Evolutionary conservation across 2,797 vertebrate species (phyloP), one percentile per base, ranked within the genome.

Genomic region (Amazona ochrocephala): DNA sequence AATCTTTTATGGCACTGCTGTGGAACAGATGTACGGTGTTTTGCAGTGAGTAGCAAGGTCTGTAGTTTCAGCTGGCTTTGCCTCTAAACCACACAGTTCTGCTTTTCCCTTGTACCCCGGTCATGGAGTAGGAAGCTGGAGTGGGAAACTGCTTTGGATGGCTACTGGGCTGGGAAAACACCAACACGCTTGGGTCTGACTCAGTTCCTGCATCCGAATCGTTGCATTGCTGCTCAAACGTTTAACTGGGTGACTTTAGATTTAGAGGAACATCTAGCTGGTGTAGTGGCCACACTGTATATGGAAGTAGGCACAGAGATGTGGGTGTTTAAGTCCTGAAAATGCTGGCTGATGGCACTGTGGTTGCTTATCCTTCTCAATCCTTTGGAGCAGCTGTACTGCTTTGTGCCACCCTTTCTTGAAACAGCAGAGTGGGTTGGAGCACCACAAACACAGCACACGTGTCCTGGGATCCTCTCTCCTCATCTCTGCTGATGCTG

Each of bases 391-490:
- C 17, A 60, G 86, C 54, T 44, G 39, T 60, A 22, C 26, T 0
- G 0, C 30, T 66, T 64, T 48, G 67, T 79, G 77, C 78, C 42
- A 18, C 0, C 0, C 61, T 89, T 54, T 41, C 30, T 76, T 71
- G 72, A 32, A 48, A 23, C 1, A 6, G 20, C 10, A n/a, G 61
- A 26, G 34, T 1, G 10, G 10, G 19, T 29, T 48, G 60, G 44
- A 60, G 1, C 13, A 4, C 16, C 66, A 30, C 1, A 4, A 30
- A 39, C 24, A 7, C 11, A 0, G 23, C 2, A 2, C 56, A 2
- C 0, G 0, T 80, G 56, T n/a, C 27, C 67, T 47, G 60, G 34
- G 47, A 19, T 48, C 45, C 34, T 1, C 2, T 42, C 27, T 56
- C 50, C 24, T 22, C 1, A 0, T 24, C 50, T 53, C 71, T 72